Conservation (phyloP, 2,113 vertebrate species). For the Ciconia stormi region DNA sequence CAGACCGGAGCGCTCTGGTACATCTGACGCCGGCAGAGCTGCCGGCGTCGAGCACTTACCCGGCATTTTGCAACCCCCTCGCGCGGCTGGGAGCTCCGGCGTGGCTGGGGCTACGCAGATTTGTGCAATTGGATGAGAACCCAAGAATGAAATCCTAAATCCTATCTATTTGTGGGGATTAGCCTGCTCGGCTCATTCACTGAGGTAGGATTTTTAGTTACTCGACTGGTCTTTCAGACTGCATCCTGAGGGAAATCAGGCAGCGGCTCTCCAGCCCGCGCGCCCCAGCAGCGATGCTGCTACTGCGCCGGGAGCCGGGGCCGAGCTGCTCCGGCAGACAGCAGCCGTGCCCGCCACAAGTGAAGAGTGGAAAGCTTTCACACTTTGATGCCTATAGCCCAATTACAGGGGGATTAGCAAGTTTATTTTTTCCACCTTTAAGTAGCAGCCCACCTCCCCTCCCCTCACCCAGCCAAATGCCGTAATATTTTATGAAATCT, state of each 20-base stretch:
- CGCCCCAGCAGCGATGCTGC: neutral
- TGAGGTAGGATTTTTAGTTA: constrained; percentile 26
- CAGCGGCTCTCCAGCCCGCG: constrained; percentile 4
- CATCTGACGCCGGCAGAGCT: neutral
- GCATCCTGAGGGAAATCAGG: constrained; percentile 60
- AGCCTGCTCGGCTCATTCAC: constrained; percentile 37
- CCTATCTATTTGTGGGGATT: constrained; percentile 65
- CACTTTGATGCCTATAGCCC: neutral
- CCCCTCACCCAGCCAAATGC: neutral
- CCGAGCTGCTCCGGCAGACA: neutral
- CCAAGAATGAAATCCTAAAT: constrained; percentile 57
- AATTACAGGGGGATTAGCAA: neutral
- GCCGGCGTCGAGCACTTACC: neutral
- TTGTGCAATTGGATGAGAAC: constrained; percentile 62
- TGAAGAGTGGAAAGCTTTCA: too few relatives aligned
- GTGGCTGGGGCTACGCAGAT: neutral
- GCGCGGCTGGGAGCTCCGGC: neutral
- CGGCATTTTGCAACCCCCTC: neutral
- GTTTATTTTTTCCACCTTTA: neutral
- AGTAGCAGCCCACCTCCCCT: neutral
- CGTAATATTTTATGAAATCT: neutral
- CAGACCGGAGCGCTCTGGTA: neutral
- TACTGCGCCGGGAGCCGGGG: neutral
- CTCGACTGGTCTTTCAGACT: neutral
- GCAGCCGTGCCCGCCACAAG: neutral